Base-by-base conservation (phyloP, 2,888 invertebrate species). In the Pollenia griseotomentosa region DNA sequence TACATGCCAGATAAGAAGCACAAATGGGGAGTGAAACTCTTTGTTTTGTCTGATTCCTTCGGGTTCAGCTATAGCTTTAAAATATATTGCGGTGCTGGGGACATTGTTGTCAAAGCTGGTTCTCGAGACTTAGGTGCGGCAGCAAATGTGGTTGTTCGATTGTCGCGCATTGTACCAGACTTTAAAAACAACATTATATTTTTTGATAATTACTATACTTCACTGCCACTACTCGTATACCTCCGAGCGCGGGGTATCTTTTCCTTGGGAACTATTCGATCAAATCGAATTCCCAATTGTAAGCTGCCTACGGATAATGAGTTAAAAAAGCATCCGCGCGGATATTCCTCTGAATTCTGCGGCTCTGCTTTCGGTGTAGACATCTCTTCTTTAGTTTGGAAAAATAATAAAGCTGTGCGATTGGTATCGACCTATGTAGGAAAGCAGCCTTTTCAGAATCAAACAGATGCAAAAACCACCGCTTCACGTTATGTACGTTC, bases 11-110 rank as follows among this genome's bases (percentile, higher is more conserved):
- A 19, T 87, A 61, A 79, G 73, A 74, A 85, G 14, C 59, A 59
- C 59, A 59, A 59, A 59, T 85, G 66, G 89, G 59, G 83, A 86
- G 46, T 89, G 87, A 83, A 70, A 82, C 89, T 82, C 88, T 89
- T 74, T 87, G 81, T 51, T 79, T 63, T 66, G 23, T 66, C 48
- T 19, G 66, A 74, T 88, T 88, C 19, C 89, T 81, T 74, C 85
- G 89, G 33, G 88, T 88, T 79, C 59, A 68, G 46, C 46, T 66
- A 48, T 48, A 66, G 23, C 70, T 90, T 89, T 55, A 88, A 88
- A 73, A 78, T 85, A 61, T 85, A 87, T 75, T 73, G 65, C 61
- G 87, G 87, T 33, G 87, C 87, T 63, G 89, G 83, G 46, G 87
- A 88, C 84, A 88, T 88, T 55, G 70, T 79, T 23, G 70, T 88